Percentiles rank a stretch among this genome's conserved stretches.
Evolutionary conservation across 2,888 invertebrate genomes (phyloP).

Genomic region (Aporophyla lueneburgensis): DNA sequence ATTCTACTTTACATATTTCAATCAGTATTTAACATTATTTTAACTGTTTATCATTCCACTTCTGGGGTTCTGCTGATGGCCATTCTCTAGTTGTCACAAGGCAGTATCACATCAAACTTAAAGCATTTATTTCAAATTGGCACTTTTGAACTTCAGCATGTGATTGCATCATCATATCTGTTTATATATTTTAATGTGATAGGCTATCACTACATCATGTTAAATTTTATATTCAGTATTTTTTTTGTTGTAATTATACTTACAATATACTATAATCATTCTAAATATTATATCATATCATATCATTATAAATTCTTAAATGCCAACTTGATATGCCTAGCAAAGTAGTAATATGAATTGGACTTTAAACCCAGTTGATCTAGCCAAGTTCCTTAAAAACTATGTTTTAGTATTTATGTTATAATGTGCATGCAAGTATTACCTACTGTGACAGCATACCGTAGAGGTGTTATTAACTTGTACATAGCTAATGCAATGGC

Average conservation of each 20-base stretch:
- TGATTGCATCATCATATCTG: not conserved
- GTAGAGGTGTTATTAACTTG: slow-evolving; percentile 97
- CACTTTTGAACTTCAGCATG: not conserved
- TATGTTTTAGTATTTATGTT: not conserved
- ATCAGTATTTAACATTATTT: not conserved
- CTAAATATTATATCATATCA: too few relatives aligned
- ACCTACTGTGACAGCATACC: slow-evolving; percentile 98
- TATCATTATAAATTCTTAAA: not conserved
- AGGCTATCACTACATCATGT: not conserved
- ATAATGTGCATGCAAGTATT: slow-evolving; percentile 66
- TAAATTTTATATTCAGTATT: too few relatives aligned
- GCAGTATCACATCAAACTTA: too few relatives aligned
- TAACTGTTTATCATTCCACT: not conserved
- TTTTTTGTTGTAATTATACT: not conserved
- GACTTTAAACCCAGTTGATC: slow-evolving; percentile 33
- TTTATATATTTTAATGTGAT: not conserved
- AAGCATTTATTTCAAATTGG: not conserved
- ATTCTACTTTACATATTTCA: not conserved
- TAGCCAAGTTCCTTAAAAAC: slow-evolving; percentile 16
- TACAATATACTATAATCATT: not conserved
- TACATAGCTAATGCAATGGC: slow-evolving; percentile 98
- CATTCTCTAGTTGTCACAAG: not conserved
- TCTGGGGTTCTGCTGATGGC: not conserved
- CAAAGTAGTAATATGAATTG: slow-evolving; percentile 18
- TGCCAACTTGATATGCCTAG: not conserved